Percentiles rank a stretch among this genome's conserved stretches.
Evolutionary conservation across 2,113 vertebrate genomes (phyloP).

Genomic region (Promerops cafer): DNA sequence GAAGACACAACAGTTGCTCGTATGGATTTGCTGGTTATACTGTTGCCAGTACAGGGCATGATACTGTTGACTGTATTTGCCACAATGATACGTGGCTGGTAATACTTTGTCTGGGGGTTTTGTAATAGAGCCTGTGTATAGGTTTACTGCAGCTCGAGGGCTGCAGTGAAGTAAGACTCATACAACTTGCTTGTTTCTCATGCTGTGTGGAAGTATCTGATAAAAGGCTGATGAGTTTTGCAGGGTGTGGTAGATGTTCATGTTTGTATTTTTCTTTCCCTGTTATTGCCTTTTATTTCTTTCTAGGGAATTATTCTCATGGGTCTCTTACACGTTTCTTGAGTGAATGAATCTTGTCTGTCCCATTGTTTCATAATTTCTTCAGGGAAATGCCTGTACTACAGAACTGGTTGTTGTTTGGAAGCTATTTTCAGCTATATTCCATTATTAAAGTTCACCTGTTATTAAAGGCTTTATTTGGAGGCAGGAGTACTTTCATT

Average conservation of each 20-base stretch:
- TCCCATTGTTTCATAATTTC: background rate
- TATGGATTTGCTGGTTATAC: background rate
- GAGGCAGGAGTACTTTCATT: background rate
- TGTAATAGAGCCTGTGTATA: background rate
- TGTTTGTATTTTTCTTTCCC: background rate
- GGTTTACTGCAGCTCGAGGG: background rate
- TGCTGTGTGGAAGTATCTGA: background rate
- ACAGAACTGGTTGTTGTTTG: background rate
- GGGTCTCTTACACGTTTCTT: background rate
- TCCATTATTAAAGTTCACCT: background rate
- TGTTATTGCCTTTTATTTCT: accelerated
- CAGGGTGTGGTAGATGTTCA: background rate
- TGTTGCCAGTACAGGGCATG: background rate
- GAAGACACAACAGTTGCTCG: accelerated
- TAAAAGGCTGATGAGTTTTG: background rate
- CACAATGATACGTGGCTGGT: accelerated
- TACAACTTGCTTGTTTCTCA: background rate
- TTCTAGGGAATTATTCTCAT: background rate
- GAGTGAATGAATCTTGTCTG: background rate
- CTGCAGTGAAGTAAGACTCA: background rate
- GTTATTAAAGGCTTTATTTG: background rate
- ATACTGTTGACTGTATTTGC: background rate
- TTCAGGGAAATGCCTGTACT: background rate
- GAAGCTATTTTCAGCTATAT: background rate
- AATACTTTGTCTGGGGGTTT: background rate